Evolutionary conservation across 2,797 vertebrate species (phyloP).

Genomic region (Cheirogaleus major): DNA sequence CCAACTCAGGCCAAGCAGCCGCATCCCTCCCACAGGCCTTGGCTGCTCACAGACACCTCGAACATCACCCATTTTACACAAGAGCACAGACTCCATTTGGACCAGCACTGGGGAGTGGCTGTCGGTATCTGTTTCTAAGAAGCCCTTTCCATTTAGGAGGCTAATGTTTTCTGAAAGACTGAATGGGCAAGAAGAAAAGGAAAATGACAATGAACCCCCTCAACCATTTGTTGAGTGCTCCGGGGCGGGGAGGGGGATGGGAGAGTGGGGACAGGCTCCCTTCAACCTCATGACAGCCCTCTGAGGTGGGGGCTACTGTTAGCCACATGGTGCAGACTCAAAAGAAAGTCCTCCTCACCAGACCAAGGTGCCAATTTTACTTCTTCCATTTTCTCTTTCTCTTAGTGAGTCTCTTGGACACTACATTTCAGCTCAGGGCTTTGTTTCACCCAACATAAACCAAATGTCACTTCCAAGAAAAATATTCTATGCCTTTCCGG

Average conservation of each 20-base stretch:
- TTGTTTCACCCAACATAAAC: constrained; percentile 20
- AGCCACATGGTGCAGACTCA: not conserved
- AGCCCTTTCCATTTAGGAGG: not conserved
- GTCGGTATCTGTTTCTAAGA: not conserved
- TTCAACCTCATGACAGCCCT: not conserved
- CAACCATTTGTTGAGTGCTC: not conserved
- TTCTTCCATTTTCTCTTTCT: not conserved
- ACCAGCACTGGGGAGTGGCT: not conserved
- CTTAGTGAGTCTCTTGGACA: not conserved
- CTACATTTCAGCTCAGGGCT: not conserved
- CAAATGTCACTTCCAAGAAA: constrained; percentile 11
- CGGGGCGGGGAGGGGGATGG: too few species aligned
- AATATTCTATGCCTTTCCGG: not conserved
- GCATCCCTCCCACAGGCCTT: not conserved
- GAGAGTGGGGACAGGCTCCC: not conserved
- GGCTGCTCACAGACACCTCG: not conserved
- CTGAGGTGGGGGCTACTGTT: too few species aligned
- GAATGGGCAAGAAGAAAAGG: not conserved
- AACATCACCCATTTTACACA: not conserved
- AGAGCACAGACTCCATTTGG: not conserved
- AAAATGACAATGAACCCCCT: not conserved
- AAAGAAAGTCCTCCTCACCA: not conserved
- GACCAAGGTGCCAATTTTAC: not conserved
- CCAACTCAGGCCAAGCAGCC: not conserved
- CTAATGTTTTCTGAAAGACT: not conserved